Percentiles rank a stretch among this genome's conserved stretches.
These are phyloP conservation scores for Chymomyza caudatula DNA, from an alignment of 2,888 invertebrate genomes.

Conservation along the genomic window DNA sequence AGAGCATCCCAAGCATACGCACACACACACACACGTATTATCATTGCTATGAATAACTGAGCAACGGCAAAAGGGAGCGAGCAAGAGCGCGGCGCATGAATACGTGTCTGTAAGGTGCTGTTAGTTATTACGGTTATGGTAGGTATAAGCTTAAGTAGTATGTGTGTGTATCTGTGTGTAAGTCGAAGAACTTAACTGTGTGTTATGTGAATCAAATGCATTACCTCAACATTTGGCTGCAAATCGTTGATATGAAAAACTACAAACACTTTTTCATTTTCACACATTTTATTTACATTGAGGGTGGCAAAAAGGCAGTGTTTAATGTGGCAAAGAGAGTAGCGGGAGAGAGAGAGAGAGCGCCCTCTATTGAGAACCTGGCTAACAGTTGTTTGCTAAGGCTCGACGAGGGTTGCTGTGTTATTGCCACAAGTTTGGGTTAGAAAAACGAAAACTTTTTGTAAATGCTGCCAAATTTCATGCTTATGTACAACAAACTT, in stretches of 20 bases:
- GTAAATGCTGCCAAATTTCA: no score
- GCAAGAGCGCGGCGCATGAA: conserved; percentile 22
- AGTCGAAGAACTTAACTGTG: not conserved
- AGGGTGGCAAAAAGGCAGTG: conserved; percentile 8
- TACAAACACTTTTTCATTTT: conserved; percentile 22
- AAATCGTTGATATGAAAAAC: conserved; percentile 11
- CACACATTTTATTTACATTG: conserved; percentile 13
- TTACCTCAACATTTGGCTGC: conserved; percentile 10
- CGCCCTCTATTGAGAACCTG: conserved; percentile 15
- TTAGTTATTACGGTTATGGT: conserved; percentile 34
- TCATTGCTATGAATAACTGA: conserved; percentile 14
- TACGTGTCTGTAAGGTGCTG: conserved; percentile 32
- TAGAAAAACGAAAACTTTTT: not conserved
- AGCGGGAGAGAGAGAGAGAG: not conserved
- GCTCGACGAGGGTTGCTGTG: not conserved
- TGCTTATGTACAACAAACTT: no score
- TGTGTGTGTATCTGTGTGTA: not conserved
- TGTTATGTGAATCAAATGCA: conserved; percentile 25
- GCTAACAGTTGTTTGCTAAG: conserved; percentile 15
- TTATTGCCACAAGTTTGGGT: not conserved
- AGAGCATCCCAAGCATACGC: conserved; percentile 26
- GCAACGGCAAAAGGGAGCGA: conserved; percentile 13
- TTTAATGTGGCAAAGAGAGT: not conserved
- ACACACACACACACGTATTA: conserved; percentile 36
- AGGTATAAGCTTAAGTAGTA: not conserved